phyloP scores from a whole-genome alignment of 2,797 vertebrate genomes.

The Ptychobarbus kaznakovi region DNA sequence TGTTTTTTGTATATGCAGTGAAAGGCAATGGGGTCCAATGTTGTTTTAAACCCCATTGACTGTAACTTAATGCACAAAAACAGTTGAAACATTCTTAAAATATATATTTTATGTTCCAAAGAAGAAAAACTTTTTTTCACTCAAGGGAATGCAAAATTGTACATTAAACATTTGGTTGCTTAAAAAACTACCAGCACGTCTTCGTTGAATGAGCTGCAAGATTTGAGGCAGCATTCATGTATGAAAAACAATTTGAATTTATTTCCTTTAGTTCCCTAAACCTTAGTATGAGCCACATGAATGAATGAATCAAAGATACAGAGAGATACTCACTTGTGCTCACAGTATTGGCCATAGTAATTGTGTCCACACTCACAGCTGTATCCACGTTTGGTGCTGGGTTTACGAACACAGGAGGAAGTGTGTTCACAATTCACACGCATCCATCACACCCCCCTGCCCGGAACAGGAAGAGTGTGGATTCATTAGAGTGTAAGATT shows the following conservation, averaged over 20 bases:
- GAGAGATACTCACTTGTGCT: conserved; percentile 80
- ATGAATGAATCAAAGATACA: neutral
- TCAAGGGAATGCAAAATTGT: neutral
- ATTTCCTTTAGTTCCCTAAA: neutral
- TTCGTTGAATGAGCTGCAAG: neutral
- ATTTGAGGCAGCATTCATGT: neutral
- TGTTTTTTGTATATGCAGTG: neutral
- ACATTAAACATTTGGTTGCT: too few relatives aligned
- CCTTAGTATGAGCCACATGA: neutral
- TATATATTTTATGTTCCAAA: neutral
- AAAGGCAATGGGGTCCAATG: neutral
- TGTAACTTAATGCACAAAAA: neutral
- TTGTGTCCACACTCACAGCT: conserved; percentile 81
- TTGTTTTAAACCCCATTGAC: neutral
- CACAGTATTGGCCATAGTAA: conserved; percentile 85
- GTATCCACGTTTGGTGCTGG: conserved; percentile 80
- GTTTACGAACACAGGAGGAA: conserved; percentile 80
- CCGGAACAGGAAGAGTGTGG: too few relatives aligned
- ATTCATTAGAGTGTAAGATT: too few relatives aligned
- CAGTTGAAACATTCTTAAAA: neutral
- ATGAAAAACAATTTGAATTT: neutral
- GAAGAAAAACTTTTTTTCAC: neutral
- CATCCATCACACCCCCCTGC: too few relatives aligned
- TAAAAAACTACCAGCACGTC: neutral
- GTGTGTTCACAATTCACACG: conserved; percentile 88